phyloP scores from a whole-genome alignment of 2,113 vertebrate species.

The Oceanodroma tethys region DNA sequence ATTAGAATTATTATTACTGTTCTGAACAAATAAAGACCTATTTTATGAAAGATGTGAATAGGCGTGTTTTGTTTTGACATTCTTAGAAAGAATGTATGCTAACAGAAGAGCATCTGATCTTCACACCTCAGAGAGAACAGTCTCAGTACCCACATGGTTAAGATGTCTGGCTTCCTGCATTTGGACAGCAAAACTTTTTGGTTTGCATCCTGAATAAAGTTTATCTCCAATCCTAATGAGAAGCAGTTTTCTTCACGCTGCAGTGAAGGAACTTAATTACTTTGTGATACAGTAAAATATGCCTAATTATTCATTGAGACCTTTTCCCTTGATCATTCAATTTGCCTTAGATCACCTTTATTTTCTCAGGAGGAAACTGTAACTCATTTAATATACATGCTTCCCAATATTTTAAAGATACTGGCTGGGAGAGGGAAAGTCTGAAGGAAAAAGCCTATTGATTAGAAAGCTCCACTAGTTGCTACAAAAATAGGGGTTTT shows the following conservation, averaged over 20 bases:
- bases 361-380: conserved; percentile 23
- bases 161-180: not conserved
- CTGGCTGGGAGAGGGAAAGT: not conserved
- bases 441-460: not conserved
- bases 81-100: not conserved
- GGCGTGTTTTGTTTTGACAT: not conserved
- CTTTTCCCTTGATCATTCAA: conserved; percentile 42
- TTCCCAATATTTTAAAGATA: conserved; percentile 6
- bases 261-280: not conserved
- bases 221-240: not conserved
- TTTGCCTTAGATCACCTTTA: conserved; percentile 20
- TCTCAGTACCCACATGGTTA: not conserved
- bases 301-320: conserved; percentile 4
- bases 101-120: not conserved
- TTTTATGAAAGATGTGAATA: not conserved
- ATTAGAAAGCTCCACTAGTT: not conserved
- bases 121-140: not conserved
- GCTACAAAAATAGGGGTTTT: not conserved
- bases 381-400: not conserved
- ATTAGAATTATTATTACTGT: too few species aligned
- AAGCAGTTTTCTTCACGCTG: not conserved
- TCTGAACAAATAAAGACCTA: not conserved
- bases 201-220: not conserved
- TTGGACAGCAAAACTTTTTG: not conserved
- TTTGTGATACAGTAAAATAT: not conserved